These are phyloP conservation scores for Pteruthius melanotis DNA, from an alignment of 2,113 vertebrate genomes.

Conservation along the genomic window DNA sequence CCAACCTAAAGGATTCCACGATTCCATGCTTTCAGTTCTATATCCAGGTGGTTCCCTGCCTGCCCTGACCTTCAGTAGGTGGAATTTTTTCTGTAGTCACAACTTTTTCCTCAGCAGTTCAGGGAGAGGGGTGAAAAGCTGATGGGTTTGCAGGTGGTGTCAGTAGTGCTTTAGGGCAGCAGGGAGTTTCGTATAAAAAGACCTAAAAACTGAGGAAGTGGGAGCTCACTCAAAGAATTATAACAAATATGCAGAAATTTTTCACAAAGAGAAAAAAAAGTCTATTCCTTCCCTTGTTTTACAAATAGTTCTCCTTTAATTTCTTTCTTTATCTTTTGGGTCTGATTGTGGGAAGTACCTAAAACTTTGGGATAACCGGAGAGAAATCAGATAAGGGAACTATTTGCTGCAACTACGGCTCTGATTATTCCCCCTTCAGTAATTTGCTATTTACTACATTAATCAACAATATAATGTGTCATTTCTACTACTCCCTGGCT, in stretches of 20 bases:
- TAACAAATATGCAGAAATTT: not conserved
- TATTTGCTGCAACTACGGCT: conserved; percentile 42
- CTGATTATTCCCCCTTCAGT: conserved; percentile 56
- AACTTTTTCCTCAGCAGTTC: not conserved
- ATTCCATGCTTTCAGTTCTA: fast-evolving
- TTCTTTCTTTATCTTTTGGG: not conserved
- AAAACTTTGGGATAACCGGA: not conserved
- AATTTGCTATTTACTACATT: conserved; percentile 56
- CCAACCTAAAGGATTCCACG: fast-evolving
- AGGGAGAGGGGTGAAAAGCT: not conserved
- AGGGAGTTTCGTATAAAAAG: not conserved
- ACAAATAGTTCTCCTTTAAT: not conserved
- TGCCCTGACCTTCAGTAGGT: not conserved
- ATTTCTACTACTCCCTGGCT: conserved; percentile 53
- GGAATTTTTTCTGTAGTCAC: not conserved
- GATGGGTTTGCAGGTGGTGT: not conserved
- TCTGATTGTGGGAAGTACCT: conserved; percentile 25
- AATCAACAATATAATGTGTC: conserved; percentile 36
- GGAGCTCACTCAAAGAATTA: not conserved
- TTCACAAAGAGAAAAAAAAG: not conserved
- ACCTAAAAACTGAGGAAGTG: not conserved
- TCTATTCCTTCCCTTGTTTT: not conserved
- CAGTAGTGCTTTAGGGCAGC: not conserved
- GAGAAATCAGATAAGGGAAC: conserved; percentile 56
- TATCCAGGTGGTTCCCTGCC: not conserved